Evolutionary conservation across 2,888 invertebrate species (phyloP), one percentile per base, ranked within the genome.

Genomic region (Scrobipalpa costella): DNA sequence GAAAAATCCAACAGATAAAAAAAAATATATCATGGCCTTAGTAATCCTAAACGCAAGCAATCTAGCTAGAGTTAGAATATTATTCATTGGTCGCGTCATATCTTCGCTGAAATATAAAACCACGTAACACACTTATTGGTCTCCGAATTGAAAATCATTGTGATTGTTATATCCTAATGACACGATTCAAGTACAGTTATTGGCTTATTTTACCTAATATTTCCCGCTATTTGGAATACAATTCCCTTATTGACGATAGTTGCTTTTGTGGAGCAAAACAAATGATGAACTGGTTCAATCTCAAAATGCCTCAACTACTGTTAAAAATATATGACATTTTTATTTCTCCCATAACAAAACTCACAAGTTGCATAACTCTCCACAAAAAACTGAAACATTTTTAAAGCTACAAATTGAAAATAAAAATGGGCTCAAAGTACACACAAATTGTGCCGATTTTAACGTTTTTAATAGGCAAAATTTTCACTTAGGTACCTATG

Each of bases 91-190:
- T 38, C 60, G 21, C 34, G 57, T 13, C 33, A n/a, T 33, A 44
- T 15, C 15, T 71, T 72, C 67, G 58, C 68, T 60, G 64, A 66
- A 66, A 65, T 73, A 72, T 66, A 63, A 73, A 73, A 69, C 69
- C 70, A 73, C 70, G 70, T 70, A 66, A 17, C 49, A 49, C 49
- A 49, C 21, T 19, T 52, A 52, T 75, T 73, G 73, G 71, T 75
- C 72, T 67, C 69, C 65, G 66, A 67, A 64, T 67, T 64, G 64
- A 64, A 68, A 69, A 68, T 67, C 62, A 57, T 66, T 69, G 62
- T 57, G 65, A 67, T 21, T 9, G 1, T 21, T 9, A 21, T 27
- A 52, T 21, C 50, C 50, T 52, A 52, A 52, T 13, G 6, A 21
- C 9, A 52, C n/a, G 9, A 52, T 13, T 52, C 0, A 52, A 21